These are phyloP conservation scores for Rotaria socialis DNA, from an alignment of 2,888 invertebrate species.

Conservation along the genomic window DNA sequence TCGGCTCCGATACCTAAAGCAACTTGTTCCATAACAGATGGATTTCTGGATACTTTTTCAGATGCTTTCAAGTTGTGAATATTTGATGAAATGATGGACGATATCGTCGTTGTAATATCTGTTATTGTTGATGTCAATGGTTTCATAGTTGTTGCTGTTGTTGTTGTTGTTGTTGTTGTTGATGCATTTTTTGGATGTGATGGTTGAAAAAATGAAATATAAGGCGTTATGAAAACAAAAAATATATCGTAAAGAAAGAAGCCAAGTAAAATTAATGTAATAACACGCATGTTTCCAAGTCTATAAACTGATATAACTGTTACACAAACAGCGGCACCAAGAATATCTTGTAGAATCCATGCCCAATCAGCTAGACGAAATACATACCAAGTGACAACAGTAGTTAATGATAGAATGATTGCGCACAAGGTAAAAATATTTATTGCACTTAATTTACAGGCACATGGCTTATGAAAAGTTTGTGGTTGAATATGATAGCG, in stretches of 20 bases:
- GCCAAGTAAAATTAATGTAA: slow-evolving; percentile 42
- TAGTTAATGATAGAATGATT: background rate
- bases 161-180: background rate
- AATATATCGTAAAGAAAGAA: slow-evolving; percentile 47
- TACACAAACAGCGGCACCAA: slow-evolving; percentile 39
- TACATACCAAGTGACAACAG: slow-evolving; percentile 1
- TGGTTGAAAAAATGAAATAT: slow-evolving; percentile 7
- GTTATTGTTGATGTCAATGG: background rate
- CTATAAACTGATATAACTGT: slow-evolving; percentile 41
- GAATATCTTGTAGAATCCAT: slow-evolving; percentile 43
- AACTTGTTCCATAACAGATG: slow-evolving; percentile 32
- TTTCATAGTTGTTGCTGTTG: background rate
- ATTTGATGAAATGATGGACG: background rate
- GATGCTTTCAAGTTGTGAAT: background rate
- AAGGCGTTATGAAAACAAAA: slow-evolving; percentile 46
- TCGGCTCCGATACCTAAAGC: slow-evolving; percentile 3
- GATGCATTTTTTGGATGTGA: background rate
- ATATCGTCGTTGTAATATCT: background rate
- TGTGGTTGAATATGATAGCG: background rate
- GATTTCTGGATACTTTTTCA: background rate
- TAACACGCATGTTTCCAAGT: slow-evolving; percentile 40
- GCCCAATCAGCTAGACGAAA: slow-evolving; percentile 37
- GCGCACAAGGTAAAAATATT: background rate
- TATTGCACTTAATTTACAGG: background rate
- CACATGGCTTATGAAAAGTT: slow-evolving; percentile 7